These are phyloP conservation scores for Orthosia gothica DNA, from an alignment of 2,888 invertebrate species.

Conservation along the genomic window DNA sequence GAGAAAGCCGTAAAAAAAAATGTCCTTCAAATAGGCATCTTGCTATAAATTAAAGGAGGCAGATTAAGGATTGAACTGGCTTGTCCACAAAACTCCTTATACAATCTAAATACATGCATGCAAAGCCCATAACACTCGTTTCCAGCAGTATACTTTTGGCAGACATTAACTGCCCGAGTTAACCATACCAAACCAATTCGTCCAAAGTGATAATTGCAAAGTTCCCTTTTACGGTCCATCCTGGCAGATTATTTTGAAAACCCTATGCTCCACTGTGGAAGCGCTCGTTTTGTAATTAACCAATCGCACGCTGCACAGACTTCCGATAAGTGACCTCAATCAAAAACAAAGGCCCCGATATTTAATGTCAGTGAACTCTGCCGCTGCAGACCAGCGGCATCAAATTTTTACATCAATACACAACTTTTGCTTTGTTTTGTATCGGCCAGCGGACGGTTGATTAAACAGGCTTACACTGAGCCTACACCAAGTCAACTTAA, in stretches of 20 bases:
- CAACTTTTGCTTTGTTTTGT: conserved; percentile 64
- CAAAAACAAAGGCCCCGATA: conserved; percentile 18
- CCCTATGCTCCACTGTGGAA: neutral
- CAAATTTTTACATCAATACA: conserved; percentile 61
- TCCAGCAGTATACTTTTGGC: neutral
- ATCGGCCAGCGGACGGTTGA: conserved; percentile 59
- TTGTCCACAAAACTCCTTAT: neutral
- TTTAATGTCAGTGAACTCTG: conserved; percentile 40
- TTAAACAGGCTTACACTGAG: conserved; percentile 65
- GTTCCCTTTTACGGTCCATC: neutral
- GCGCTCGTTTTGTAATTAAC: neutral
- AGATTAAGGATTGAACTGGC: neutral
- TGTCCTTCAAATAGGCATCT: too few species aligned
- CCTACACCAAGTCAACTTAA: conserved; percentile 13
- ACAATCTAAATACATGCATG: neutral
- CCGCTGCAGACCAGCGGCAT: conserved; percentile 24
- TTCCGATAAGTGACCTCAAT: conserved; percentile 6
- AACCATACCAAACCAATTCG: neutral
- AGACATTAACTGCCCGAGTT: too few species aligned
- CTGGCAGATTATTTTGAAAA: neutral
- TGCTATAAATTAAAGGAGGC: too few species aligned
- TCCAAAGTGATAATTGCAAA: neutral
- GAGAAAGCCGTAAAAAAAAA: too few species aligned
- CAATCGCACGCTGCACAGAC: neutral
- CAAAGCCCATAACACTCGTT: neutral